These are phyloP conservation scores for Dipodomys ordii DNA, from an alignment of 2,113 vertebrate genomes.

Conservation along the genomic window DNA sequence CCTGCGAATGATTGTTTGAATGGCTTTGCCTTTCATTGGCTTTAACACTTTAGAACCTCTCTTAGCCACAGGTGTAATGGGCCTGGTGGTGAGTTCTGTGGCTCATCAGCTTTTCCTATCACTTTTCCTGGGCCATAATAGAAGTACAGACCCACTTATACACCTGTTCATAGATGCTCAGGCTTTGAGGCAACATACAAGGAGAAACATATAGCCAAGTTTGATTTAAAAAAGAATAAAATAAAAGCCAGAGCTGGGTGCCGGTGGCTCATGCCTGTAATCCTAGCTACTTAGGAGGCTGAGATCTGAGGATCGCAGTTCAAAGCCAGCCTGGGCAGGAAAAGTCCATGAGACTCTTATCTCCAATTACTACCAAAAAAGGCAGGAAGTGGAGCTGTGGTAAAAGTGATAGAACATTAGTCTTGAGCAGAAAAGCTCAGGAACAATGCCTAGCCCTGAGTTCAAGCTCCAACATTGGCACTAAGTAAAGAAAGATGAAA, in stretches of 20 bases:
- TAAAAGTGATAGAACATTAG: too few relatives aligned
- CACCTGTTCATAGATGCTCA: background rate
- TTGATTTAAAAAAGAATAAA: background rate
- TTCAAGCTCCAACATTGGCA: too few relatives aligned
- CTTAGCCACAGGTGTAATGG: background rate
- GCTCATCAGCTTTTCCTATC: background rate
- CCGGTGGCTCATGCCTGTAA: too few relatives aligned
- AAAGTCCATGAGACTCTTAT: too few relatives aligned
- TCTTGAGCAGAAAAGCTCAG: too few relatives aligned
- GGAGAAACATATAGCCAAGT: background rate
- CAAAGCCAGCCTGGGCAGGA: too few relatives aligned
- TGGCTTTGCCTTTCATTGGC: background rate
- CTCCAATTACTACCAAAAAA: too few relatives aligned
- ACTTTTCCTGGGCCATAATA: background rate
- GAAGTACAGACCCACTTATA: background rate
- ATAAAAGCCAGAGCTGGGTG: background rate
- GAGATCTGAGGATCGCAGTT: too few relatives aligned
- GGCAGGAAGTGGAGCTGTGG: too few relatives aligned
- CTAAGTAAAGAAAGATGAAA: background rate
- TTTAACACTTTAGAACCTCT: background rate
- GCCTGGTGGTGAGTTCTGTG: accelerated
- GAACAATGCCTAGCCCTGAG: too few relatives aligned
- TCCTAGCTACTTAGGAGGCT: too few relatives aligned
- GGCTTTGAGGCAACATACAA: background rate
- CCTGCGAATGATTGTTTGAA: background rate